phyloP scores from a whole-genome alignment of 2,888 invertebrate species.

The Xestia c-nigrum region DNA sequence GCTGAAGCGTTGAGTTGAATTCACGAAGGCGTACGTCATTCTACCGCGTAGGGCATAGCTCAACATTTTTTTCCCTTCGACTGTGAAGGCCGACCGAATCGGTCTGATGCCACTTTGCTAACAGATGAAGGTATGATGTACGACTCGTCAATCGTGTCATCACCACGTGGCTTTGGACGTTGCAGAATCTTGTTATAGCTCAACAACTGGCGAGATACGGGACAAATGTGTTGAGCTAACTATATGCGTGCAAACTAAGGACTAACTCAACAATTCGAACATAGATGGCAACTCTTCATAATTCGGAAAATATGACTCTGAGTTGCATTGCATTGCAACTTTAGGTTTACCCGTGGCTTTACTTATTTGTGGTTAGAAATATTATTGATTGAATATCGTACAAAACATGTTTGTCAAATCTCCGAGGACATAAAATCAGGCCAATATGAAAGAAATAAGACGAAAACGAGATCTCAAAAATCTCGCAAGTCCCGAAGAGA shows the following conservation, averaged over 20 bases:
- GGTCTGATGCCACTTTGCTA: too few species aligned
- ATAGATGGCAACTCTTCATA: background rate
- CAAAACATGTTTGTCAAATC: background rate
- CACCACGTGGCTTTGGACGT: background rate
- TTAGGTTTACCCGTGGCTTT: background rate
- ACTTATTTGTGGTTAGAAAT: background rate
- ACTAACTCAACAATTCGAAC: constrained; percentile 21
- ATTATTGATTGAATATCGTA: background rate
- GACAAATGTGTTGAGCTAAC: constrained; percentile 9
- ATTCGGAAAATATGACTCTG: constrained; percentile 6
- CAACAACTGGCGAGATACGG: constrained; percentile 1
- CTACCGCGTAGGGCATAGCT: background rate
- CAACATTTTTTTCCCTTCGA: background rate
- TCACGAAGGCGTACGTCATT: background rate
- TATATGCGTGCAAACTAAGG: background rate
- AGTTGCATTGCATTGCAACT: constrained; percentile 3
- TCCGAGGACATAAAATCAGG: background rate
- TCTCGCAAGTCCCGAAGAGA: background rate
- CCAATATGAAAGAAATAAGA: background rate
- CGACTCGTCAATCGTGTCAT: background rate
- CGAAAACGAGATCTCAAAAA: background rate
- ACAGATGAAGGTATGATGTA: background rate
- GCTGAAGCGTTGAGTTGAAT: background rate
- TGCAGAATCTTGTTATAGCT: background rate
- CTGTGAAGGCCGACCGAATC: too few species aligned